Percentiles rank a stretch among this genome's conserved stretches.
Conservation (phyloP, 2,797 vertebrate genomes). For the Diceros bicornis region DNA sequence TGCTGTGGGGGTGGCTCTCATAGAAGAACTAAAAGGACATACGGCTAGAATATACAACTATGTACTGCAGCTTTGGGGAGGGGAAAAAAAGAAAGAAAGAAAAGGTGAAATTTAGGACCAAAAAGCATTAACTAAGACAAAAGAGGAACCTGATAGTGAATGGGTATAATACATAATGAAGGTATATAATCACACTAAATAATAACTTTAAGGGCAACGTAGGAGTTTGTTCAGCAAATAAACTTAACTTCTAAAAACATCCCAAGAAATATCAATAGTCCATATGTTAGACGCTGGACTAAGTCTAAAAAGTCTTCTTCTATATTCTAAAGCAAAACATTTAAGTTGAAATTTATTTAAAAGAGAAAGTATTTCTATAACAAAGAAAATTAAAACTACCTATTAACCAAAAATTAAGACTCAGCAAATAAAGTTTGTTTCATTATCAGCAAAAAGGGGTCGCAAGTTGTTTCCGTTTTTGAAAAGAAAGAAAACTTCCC, state of each 20-base stretch:
- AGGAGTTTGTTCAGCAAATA: neutral
- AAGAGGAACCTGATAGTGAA: neutral
- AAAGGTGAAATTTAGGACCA: neutral
- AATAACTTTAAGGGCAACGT: neutral
- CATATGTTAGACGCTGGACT: neutral
- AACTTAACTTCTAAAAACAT: neutral
- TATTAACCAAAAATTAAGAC: neutral
- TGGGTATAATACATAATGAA: neutral
- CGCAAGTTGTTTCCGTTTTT: slow-evolving; percentile 51
- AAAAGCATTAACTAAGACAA: neutral
- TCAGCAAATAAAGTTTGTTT: neutral
- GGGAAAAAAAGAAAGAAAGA: neutral
- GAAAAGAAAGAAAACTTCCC: slow-evolving; percentile 18
- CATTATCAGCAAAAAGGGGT: neutral
- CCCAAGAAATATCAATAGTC: neutral
- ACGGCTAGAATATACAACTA: too few species aligned
- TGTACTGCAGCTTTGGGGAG: too few species aligned
- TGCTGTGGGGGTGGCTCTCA: too few species aligned
- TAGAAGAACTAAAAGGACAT: too few species aligned
- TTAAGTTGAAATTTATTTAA: slow-evolving; percentile 9
- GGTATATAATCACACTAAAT: neutral
- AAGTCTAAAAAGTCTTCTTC: neutral
- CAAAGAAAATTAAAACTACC: neutral
- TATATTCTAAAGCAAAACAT: neutral
- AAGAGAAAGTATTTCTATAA: neutral